Percentiles rank a stretch among this genome's conserved stretches.
phyloP scores from a whole-genome alignment of 2,113 vertebrate species.

The Chloropsis hardwickii region DNA sequence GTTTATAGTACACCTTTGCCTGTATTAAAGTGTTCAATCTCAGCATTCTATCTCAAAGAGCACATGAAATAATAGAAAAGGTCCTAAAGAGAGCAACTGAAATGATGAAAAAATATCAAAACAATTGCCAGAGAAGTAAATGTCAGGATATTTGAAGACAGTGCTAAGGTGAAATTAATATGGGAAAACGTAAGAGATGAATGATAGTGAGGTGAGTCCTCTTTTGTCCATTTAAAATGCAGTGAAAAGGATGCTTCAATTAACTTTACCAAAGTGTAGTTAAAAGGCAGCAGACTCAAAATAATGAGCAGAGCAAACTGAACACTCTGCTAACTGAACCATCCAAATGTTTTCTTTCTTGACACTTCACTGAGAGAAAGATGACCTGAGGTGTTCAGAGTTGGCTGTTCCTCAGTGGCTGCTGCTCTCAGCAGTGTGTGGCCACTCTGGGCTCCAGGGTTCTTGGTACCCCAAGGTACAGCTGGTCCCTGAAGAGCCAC shows the following conservation, averaged over 20 bases:
- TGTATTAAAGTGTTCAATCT: slow-evolving; percentile 6
- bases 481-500: background rate
- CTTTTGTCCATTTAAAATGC: background rate
- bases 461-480: background rate
- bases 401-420: background rate
- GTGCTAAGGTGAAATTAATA: slow-evolving; percentile 7
- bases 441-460: background rate
- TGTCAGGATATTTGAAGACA: background rate
- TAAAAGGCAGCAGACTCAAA: slow-evolving; percentile 1
- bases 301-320: background rate
- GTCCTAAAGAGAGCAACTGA: background rate
- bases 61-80: background rate
- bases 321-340: background rate
- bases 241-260: background rate
- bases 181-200: background rate
- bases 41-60: background rate
- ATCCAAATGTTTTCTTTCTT: background rate
- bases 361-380: background rate
- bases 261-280: background rate
- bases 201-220: background rate
- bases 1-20: background rate
- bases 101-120: slow-evolving; percentile 21
- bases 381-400: background rate
- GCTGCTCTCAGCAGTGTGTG: background rate
- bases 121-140: background rate